Conservation (phyloP, 2,113 vertebrate genomes). For the Megaptera novaeangliae region DNA sequence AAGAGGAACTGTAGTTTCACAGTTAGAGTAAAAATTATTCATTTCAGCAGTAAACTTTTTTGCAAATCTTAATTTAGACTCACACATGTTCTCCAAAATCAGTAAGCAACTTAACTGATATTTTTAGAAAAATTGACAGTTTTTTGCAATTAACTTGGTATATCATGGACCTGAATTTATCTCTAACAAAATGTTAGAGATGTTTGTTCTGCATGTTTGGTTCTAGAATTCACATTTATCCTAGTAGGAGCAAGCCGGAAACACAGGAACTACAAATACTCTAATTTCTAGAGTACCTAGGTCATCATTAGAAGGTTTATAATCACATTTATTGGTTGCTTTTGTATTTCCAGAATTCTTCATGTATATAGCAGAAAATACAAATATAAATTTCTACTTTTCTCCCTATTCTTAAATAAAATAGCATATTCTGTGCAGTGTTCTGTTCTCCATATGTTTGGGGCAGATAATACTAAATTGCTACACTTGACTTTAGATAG, state of each 20-base stretch:
- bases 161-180: conserved; percentile 2
- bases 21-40: not conserved
- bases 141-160: not conserved
- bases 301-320: not conserved
- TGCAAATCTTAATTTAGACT: not conserved
- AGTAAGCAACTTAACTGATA: not conserved
- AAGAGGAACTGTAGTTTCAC: not conserved
- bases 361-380: not conserved
- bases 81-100: not conserved
- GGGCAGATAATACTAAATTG: not conserved
- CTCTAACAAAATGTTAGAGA: not conserved
- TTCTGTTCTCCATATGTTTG: not conserved
- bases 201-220: not conserved
- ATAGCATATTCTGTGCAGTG: not conserved
- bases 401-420: not conserved
- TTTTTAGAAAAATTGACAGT: not conserved
- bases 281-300: not conserved
- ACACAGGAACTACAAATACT: not conserved
- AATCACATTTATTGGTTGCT: not conserved
- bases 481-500: not conserved
- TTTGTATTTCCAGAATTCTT: not conserved
- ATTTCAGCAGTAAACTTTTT: not conserved
- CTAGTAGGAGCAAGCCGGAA: not conserved
- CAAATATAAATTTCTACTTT: not conserved
- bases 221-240: conserved; percentile 18